Conservation (phyloP, 2,113 vertebrate species). For the Elaphurus davidianus region DNA sequence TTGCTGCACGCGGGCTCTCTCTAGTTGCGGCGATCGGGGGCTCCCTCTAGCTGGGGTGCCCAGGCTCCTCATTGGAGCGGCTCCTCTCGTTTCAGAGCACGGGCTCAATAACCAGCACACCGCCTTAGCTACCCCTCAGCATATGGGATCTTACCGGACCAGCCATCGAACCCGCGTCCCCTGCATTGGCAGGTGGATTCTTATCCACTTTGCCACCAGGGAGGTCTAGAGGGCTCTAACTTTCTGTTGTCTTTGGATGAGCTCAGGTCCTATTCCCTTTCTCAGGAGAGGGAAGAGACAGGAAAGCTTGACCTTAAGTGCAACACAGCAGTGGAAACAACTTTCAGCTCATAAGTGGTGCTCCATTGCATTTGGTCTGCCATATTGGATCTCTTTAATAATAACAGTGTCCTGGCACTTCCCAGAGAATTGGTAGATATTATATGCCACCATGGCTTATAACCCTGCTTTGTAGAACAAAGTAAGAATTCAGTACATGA, state of each 20-base stretch:
- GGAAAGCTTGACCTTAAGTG: not conserved
- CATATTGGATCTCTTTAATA: not conserved
- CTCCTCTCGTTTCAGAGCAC: accelerated
- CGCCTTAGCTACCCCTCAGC: not conserved
- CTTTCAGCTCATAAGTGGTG: not conserved
- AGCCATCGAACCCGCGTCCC: not conserved
- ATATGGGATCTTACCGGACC: not conserved
- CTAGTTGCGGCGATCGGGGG: not conserved
- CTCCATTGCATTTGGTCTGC: not conserved
- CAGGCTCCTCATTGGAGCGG: not conserved
- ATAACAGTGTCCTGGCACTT: not conserved
- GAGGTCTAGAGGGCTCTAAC: not conserved
- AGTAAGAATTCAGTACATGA: not conserved
- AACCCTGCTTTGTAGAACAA: not conserved
- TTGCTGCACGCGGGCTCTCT: not conserved
- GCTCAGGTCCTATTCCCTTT: not conserved
- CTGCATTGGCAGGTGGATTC: not conserved
- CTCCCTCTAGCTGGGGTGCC: not conserved
- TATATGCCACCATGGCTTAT: not conserved
- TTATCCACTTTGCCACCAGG: not conserved
- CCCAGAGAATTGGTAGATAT: not conserved
- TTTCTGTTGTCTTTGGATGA: not conserved
- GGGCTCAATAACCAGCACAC: accelerated
- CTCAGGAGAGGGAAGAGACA: not conserved
- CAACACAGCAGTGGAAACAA: not conserved